These are phyloP conservation scores for Ormyrus thymus DNA, from an alignment of 2,888 invertebrate species.

Conservation along the genomic window DNA sequence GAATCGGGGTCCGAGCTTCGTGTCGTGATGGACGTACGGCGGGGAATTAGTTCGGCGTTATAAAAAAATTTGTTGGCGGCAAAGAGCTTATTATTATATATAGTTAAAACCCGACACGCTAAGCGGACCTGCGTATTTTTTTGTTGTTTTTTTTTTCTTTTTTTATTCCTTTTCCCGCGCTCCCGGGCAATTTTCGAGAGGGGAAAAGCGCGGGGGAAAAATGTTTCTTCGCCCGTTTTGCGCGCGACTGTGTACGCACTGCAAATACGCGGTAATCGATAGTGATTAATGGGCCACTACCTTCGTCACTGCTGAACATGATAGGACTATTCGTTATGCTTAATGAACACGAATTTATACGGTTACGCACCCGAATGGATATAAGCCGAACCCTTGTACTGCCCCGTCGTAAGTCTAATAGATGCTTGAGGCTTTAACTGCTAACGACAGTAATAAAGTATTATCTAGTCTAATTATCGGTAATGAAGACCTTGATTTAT, in stretches of 20 bases:
- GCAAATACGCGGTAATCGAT: constrained; percentile 22
- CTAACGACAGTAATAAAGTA: not conserved
- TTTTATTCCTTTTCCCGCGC: no score
- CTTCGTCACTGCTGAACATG: not conserved
- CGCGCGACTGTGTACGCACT: not conserved
- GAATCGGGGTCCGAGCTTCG: constrained; percentile 10
- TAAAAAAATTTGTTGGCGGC: constrained; percentile 22
- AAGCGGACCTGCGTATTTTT: no score
- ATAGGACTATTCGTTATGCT: constrained; percentile 48
- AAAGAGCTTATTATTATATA: not conserved
- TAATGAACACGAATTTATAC: constrained; percentile 51
- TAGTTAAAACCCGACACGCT: no score
- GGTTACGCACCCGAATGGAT: constrained; percentile 30
- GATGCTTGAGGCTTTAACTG: constrained; percentile 21
- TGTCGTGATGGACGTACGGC: no score
- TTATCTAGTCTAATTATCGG: constrained; percentile 11
- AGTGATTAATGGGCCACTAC: not conserved
- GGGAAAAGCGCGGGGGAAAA: not conserved
- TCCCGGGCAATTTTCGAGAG: not conserved
- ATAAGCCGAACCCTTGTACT: not conserved
- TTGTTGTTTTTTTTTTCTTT: no score
- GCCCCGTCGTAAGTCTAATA: constrained; percentile 19
- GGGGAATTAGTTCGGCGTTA: constrained; percentile 16
- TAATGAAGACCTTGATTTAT: not conserved
- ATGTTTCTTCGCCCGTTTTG: no score